A percentile compares a stretch with the other conserved stretches of the same genome.
phyloP scores from a whole-genome alignment of 2,113 vertebrate genomes.

The Ammospiza caudacuta region DNA sequence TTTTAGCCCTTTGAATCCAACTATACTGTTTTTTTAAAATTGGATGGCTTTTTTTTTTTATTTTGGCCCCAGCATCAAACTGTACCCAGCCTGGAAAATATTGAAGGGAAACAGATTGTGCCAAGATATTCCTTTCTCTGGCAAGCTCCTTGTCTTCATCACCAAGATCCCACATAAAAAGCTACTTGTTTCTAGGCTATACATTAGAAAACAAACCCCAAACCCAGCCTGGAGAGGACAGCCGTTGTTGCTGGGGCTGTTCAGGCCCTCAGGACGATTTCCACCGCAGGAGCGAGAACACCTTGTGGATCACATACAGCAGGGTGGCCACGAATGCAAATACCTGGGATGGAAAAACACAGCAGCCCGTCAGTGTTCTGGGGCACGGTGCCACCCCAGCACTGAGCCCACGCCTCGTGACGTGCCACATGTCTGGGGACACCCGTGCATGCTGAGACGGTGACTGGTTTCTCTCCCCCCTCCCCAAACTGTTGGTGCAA shows the following conservation, averaged over 20 bases:
- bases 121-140: neutral
- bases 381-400: neutral
- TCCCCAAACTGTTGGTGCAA: neutral
- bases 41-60: neutral
- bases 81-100: neutral
- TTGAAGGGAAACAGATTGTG: neutral
- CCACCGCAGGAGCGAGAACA: constrained; percentile 79
- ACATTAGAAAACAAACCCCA: neutral
- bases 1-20: neutral
- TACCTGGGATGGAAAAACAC: constrained; percentile 72
- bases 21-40: neutral
- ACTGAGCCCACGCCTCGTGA: neutral
- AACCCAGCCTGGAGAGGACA: neutral
- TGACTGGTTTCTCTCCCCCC: neutral
- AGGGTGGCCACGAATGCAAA: constrained; percentile 80
- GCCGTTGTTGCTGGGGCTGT: fast-evolving
- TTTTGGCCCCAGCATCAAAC: neutral
- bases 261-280: constrained; percentile 77
- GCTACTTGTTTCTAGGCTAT: neutral
- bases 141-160: neutral
- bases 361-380: neutral
- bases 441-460: fast-evolving
- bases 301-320: constrained; percentile 79
- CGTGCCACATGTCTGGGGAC: neutral
- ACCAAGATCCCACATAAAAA: neutral